Conservation (phyloP, 2,797 vertebrate genomes). For the Labeo calbasu region DNA sequence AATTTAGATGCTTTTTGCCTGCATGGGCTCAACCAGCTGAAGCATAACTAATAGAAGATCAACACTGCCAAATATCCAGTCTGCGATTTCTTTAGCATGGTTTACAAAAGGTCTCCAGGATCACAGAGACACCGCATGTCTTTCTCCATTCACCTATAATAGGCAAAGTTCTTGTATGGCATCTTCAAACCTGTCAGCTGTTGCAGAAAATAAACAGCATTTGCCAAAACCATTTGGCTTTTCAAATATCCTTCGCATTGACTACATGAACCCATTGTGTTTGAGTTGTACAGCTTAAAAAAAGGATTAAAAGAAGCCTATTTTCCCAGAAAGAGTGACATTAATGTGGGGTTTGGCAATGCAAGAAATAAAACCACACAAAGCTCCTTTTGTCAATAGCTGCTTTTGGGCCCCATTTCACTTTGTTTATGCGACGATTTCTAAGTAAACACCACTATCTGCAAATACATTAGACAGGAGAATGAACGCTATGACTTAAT, state of each 20-base stretch:
- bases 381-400: conserved; percentile 29
- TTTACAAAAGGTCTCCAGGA: conserved; percentile 6
- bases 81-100: neutral
- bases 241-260: neutral
- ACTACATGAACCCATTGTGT: neutral
- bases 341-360: conserved; percentile 29
- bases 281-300: neutral
- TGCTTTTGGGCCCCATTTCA: conserved; percentile 27
- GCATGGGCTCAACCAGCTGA: conserved; percentile 19
- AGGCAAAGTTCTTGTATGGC: neutral
- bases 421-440: conserved; percentile 13
- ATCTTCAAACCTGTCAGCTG: neutral
- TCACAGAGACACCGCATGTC: conserved; percentile 1
- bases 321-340: conserved; percentile 15
- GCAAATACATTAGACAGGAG: conserved; percentile 19
- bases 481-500: conserved; percentile 36
- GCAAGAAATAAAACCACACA: conserved; percentile 36
- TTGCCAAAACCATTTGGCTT: conserved; percentile 6
- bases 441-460: conserved; percentile 25
- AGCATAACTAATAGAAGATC: conserved; percentile 47
- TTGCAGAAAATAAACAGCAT: neutral
- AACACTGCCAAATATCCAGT: conserved; percentile 1
- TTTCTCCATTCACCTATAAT: conserved; percentile 7
- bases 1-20: conserved; percentile 25
- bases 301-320: conserved; percentile 33